A percentile compares a stretch with the other conserved stretches of the same genome.
Conservation (phyloP, 2,113 vertebrate genomes). For the Dipodomys spectabilis region DNA sequence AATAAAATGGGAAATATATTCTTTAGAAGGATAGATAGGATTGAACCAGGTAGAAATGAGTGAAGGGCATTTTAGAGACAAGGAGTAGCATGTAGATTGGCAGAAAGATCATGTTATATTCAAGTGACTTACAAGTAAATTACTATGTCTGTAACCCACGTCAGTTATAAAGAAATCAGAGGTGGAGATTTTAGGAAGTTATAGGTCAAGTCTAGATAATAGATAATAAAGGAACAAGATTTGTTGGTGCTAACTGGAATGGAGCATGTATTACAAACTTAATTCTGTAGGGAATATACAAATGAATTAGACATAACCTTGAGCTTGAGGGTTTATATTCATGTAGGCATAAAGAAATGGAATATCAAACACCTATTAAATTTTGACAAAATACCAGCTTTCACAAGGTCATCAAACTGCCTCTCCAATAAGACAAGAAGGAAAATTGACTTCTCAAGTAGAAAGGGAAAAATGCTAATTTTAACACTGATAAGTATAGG, state of each 20-base stretch:
- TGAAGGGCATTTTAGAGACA: constrained; percentile 41
- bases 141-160: neutral
- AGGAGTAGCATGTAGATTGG: neutral
- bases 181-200: neutral
- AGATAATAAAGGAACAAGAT: neutral
- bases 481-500: constrained; percentile 71
- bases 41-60: neutral
- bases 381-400: constrained; percentile 37
- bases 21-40: neutral
- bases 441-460: constrained; percentile 64
- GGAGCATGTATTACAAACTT: neutral
- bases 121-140: neutral
- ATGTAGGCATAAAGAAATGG: neutral
- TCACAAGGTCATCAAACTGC: constrained; percentile 27
- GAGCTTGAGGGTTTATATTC: constrained; percentile 17
- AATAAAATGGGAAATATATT: neutral
- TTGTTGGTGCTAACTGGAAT: neutral
- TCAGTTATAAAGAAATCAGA: constrained; percentile 36
- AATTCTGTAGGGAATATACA: constrained; percentile 45
- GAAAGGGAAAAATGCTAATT: constrained; percentile 63
- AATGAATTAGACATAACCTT: constrained; percentile 4
- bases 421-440: constrained; percentile 29
- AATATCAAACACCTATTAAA: constrained; percentile 10
- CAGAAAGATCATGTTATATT: constrained; percentile 16
- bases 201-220: neutral